These are phyloP conservation scores for Lophotriccus pileatus DNA, from an alignment of 2,797 vertebrate species.

Conservation along the genomic window DNA sequence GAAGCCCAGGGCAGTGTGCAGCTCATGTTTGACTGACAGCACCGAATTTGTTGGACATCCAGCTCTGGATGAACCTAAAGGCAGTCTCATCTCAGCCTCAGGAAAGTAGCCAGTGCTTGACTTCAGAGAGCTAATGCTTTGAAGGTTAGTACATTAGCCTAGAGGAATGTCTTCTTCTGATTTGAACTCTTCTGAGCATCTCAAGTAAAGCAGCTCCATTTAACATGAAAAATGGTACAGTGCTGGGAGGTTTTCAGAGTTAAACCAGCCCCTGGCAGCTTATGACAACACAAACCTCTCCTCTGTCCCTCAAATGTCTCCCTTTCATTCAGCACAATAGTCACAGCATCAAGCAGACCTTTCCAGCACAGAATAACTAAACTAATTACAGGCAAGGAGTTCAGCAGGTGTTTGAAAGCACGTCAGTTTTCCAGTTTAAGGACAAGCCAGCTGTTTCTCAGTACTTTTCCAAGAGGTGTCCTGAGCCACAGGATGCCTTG, in stretches of 20 bases:
- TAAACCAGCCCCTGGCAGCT: not conserved
- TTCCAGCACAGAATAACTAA: not conserved
- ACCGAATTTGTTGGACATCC: not conserved
- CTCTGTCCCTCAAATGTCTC: not conserved
- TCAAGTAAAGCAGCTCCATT: not conserved
- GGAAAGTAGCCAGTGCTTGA: not conserved
- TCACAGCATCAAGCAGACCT: not conserved
- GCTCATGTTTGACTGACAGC: not conserved
- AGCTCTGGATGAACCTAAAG: not conserved
- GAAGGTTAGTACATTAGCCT: slow-evolving; percentile 11
- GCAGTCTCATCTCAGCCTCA: not conserved
- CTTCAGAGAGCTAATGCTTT: not conserved
- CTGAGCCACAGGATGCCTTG: not conserved
- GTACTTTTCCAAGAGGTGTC: not conserved
- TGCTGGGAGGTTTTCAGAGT: not conserved
- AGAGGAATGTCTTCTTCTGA: not conserved
- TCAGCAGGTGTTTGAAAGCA: not conserved
- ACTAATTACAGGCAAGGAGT: not conserved
- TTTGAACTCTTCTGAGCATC: not conserved
- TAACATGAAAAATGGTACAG: not conserved
- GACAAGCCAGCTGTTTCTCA: not conserved
- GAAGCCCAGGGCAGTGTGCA: not conserved
- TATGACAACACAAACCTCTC: not conserved
- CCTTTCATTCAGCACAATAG: not conserved
- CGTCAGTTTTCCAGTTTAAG: not conserved